A percentile compares a stretch with the other conserved stretches of the same genome.
phyloP scores from a whole-genome alignment of 2,113 vertebrate species.

The Hippocampus zosterae region DNA sequence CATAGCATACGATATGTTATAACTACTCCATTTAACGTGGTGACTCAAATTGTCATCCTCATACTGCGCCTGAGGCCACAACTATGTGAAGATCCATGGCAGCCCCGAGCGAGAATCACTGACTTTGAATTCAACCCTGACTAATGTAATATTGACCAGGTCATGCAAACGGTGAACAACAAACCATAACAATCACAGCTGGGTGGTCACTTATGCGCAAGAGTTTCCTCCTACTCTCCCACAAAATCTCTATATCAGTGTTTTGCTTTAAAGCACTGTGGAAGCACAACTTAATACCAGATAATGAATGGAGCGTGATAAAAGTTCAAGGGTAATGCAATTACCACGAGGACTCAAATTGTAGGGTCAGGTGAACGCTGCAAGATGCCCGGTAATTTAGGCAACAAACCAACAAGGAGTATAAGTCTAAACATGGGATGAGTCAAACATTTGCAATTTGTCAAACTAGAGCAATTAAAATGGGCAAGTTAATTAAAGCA shows the following conservation, averaged over 20 bases:
- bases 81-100: not conserved
- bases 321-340: not conserved
- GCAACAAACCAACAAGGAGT: not conserved
- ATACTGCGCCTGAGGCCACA: not conserved
- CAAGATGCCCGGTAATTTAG: not conserved
- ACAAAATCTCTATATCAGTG: not conserved
- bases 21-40: slow-evolving; percentile 1
- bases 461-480: not conserved
- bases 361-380: not conserved
- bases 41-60: slow-evolving; percentile 2
- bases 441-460: not conserved
- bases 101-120: not conserved
- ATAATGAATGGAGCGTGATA: slow-evolving; percentile 2
- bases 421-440: not conserved
- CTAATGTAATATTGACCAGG: slow-evolving; percentile 6
- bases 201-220: not conserved
- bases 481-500: no score
- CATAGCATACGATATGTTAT: not conserved
- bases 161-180: not conserved
- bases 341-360: not conserved
- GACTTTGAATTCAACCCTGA: not conserved
- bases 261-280: not conserved
- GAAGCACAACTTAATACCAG: not conserved
- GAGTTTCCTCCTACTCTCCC: not conserved
- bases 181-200: not conserved